Percentiles rank a stretch among this genome's conserved stretches.
These are phyloP conservation scores for Thymelicus acteon DNA, from an alignment of 2,888 invertebrate species.

Conservation along the genomic window DNA sequence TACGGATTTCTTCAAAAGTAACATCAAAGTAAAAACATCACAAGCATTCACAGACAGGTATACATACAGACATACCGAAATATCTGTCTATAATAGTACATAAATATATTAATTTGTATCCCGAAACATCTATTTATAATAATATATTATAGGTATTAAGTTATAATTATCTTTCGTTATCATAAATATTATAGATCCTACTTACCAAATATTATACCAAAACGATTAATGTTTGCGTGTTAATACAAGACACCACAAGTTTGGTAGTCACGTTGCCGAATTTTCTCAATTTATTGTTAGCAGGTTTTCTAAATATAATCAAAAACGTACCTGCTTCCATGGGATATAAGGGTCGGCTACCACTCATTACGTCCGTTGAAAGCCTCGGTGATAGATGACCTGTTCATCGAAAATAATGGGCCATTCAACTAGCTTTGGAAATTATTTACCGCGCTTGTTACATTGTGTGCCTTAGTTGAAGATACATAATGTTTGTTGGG, in stretches of 20 bases:
- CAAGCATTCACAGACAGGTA: too few species aligned
- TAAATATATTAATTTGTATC: too few species aligned
- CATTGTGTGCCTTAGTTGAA: constrained; percentile 40
- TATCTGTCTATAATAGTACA: too few species aligned
- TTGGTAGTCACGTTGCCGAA: neutral
- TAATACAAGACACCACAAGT: neutral
- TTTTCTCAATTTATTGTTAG: constrained; percentile 2
- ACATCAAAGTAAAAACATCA: too few species aligned
- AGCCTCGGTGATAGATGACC: constrained; percentile 71
- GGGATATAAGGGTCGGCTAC: constrained; percentile 25
- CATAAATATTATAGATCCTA: too few species aligned
- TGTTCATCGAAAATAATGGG: constrained; percentile 72
- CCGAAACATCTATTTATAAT: too few species aligned
- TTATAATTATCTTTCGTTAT: too few species aligned
- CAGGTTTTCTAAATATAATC: constrained; percentile 7
- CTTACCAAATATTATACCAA: neutral
- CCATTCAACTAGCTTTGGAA: constrained; percentile 60
- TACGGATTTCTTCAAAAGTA: too few species aligned
- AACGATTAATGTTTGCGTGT: neutral
- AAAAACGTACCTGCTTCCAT: constrained; percentile 12
- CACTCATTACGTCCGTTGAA: constrained; percentile 66
- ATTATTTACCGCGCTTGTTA: constrained; percentile 57
- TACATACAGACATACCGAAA: too few species aligned
- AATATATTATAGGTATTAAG: too few species aligned
- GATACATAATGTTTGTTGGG: constrained; percentile 3